These are phyloP conservation scores for Macrostomum lignano DNA, from an alignment of 1,140 invertebrate species.

Conservation along the genomic window DNA sequence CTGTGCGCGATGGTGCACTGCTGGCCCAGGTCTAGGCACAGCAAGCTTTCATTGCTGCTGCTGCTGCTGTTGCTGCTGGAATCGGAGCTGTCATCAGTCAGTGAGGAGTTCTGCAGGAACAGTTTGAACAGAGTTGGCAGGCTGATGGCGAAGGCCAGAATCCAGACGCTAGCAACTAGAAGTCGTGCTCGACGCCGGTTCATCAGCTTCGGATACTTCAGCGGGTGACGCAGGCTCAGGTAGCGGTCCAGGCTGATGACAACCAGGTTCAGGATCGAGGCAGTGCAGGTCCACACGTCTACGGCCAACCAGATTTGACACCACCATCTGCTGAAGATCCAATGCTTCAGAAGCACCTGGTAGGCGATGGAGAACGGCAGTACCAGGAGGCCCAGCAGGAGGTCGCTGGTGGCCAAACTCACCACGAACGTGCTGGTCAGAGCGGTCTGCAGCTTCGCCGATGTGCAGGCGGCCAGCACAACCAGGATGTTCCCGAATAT, in stretches of 20 bases:
- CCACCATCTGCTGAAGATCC: constrained; percentile 22
- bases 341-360: constrained; percentile 15
- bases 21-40: constrained; percentile 10
- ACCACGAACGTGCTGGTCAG: constrained; percentile 83
- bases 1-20: constrained; percentile 18
- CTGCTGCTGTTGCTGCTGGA: too few species aligned
- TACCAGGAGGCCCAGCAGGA: constrained; percentile 33
- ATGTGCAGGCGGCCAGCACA: constrained; percentile 49
- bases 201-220: too few species aligned
- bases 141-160: too few species aligned
- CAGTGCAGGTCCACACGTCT: constrained; percentile 27
- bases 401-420: constrained; percentile 61
- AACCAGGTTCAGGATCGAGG: constrained; percentile 27
- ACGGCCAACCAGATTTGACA: constrained; percentile 27
- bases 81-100: too few species aligned
- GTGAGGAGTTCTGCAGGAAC: too few species aligned
- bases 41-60: too few species aligned
- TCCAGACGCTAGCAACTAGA: too few species aligned
- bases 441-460: constrained; percentile 47
- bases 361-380: constrained; percentile 22
- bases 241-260: constrained; percentile 29
- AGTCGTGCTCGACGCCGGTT: too few species aligned
- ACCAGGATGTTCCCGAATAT: constrained; percentile 62
- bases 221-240: constrained; percentile 25
- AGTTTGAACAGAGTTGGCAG: too few species aligned